Conservation (phyloP, 2,888 invertebrate genomes). For the Oasisia sp. region DNA sequence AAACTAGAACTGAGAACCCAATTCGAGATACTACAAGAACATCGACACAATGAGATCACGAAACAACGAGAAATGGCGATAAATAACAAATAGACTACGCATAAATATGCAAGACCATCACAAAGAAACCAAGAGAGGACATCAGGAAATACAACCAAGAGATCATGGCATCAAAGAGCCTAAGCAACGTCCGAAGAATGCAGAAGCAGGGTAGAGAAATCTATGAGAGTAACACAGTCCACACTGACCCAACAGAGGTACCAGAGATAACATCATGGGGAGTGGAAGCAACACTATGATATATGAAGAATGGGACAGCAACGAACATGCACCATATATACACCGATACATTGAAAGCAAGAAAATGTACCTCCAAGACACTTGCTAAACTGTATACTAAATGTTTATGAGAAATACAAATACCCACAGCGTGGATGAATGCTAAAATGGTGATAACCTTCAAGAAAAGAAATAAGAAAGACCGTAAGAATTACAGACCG, state of each 20-base stretch:
- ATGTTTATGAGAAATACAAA: conserved; percentile 19
- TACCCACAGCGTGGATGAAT: not conserved
- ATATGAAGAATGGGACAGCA: not conserved
- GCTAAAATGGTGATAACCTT: not conserved
- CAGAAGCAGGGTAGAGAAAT: not conserved
- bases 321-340: not conserved
- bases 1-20: not conserved
- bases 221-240: not conserved
- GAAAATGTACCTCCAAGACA: not conserved
- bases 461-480: not conserved
- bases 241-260: not conserved
- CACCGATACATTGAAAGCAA: conserved; percentile 18
- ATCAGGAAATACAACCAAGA: not conserved
- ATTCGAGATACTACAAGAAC: not conserved
- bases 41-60: not conserved
- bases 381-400: not conserved
- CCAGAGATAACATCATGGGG: not conserved
- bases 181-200: not conserved
- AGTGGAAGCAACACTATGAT: not conserved
- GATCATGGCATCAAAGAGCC: not conserved
- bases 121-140: not conserved
- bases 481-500: not conserved
- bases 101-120: not conserved
- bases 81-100: not conserved
- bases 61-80: not conserved